These are phyloP conservation scores for Cliona cf. orientalis DNA, from an alignment of 37 sponge, comb jelly and placozoan species.

Conservation along the genomic window DNA sequence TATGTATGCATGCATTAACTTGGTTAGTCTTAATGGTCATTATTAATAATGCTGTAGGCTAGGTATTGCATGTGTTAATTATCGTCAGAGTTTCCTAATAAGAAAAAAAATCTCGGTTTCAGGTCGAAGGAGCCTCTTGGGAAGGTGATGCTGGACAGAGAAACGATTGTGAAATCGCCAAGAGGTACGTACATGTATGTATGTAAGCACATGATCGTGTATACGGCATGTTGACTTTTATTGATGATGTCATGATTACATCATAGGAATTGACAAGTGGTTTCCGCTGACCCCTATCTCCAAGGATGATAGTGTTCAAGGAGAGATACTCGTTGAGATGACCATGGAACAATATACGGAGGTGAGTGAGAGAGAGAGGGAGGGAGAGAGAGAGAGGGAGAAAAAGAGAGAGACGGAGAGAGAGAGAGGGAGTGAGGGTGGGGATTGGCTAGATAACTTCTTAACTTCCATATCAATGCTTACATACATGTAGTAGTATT, in stretches of 20 bases:
- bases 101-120: not conserved
- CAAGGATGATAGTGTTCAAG: constrained; percentile 72
- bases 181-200: constrained; percentile 64
- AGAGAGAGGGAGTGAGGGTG: too few species aligned
- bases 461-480: too few species aligned
- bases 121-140: constrained; percentile 75
- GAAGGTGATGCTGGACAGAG: constrained; percentile 69
- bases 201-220: too few species aligned
- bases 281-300: constrained; percentile 64
- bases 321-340: constrained; percentile 75
- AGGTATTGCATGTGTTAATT: not conserved
- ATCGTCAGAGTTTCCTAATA: not conserved
- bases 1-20: too few species aligned
- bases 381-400: not conserved
- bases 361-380: not conserved
- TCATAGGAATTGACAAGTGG: constrained; percentile 75
- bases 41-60: too few species aligned
- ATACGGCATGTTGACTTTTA: not conserved
- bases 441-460: too few species aligned
- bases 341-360: constrained; percentile 30
- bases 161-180: constrained; percentile 25
- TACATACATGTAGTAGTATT: too few species aligned
- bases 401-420: not conserved
- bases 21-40: too few species aligned
- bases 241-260: not conserved